These are phyloP conservation scores for Corvus moneduloides DNA, from an alignment of 2,113 vertebrate genomes.

Conservation along the genomic window DNA sequence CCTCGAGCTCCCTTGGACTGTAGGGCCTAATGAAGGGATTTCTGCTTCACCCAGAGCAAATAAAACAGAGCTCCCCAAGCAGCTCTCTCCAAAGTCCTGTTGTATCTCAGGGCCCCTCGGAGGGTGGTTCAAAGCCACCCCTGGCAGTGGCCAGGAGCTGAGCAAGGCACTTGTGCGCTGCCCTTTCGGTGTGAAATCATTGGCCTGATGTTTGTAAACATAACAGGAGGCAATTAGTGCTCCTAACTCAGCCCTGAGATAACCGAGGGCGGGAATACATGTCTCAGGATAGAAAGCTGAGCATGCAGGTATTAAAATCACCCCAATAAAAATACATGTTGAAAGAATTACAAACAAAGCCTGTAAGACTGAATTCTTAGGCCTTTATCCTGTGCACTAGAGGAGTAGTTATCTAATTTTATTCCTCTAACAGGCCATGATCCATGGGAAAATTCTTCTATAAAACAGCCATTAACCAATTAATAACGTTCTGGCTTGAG, in stretches of 20 bases:
- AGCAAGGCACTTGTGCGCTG: background rate
- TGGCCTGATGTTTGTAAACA: background rate
- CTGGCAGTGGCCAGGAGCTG: background rate
- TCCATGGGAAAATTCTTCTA: slow-evolving; percentile 50
- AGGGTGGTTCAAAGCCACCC: background rate
- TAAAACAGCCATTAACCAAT: slow-evolving; percentile 56
- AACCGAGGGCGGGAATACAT: background rate
- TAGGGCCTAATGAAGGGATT: background rate
- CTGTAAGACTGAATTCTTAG: background rate
- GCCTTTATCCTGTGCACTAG: background rate
- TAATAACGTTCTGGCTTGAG: slow-evolving; percentile 39
- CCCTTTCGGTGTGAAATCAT: background rate
- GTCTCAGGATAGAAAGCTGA: background rate
- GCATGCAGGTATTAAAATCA: background rate
- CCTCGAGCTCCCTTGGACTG: background rate
- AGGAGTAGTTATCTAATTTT: slow-evolving; percentile 6
- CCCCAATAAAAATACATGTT: background rate
- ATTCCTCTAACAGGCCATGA: background rate
- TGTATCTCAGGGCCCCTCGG: background rate
- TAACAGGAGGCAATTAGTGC: background rate
- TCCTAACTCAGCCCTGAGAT: background rate
- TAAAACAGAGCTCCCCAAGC: background rate
- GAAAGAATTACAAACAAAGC: background rate
- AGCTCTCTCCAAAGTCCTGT: background rate
- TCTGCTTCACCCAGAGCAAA: background rate